Evolutionary conservation across 2,888 invertebrate genomes (phyloP), one percentile per base, ranked within the genome.

Genomic region (Drosophila acutilabella): DNA sequence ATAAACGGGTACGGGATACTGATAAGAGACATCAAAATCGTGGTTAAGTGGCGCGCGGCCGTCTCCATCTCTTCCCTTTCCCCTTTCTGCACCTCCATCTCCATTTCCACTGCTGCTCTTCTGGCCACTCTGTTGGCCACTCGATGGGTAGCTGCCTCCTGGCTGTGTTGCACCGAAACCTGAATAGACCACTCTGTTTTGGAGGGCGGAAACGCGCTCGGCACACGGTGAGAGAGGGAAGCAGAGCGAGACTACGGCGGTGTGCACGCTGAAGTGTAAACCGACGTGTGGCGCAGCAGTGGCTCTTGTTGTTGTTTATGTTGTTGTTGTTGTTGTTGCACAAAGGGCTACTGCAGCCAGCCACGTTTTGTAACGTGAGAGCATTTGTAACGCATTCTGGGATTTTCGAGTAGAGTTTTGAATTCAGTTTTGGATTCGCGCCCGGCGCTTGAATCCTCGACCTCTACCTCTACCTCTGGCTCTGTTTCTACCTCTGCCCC

Each of bases 361-460:
- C 70, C 33, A 23, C 47, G 50, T 80, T 74, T 72, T 81, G 85
- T 86, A 86, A 86, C 89, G 85, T 88, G 85, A 86, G 85, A 86
- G 88, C 80, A 73, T 83, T 86, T 88, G 77, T 86, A 88, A 53
- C 69, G 71, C 70, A 53, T 56, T 59, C 51, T 74, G 73, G 76
- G 74, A 71, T 82, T 36, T 36, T 36, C 13, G 36, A 13, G 11
- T 36, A 13, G 30, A 30, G 30, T 36, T 36, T 36, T 36, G 30
- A 30, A 30, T 36, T 72, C 64, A 61, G 44, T 53, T 44, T 54
- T 61, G 38, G 48, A 44, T 52, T 41, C 26, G 57, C 52, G 64
- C 45, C 45, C 73, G 65, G 57, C 56, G 73, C 67, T 30, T 76
- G 66, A 78, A 65, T 71, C 74, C 64, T 81, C 78, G 65, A 89